Percentiles rank a stretch among this genome's conserved stretches.
phyloP scores from a whole-genome alignment of 2,888 invertebrate species.

The Andricus quercusramuli region DNA sequence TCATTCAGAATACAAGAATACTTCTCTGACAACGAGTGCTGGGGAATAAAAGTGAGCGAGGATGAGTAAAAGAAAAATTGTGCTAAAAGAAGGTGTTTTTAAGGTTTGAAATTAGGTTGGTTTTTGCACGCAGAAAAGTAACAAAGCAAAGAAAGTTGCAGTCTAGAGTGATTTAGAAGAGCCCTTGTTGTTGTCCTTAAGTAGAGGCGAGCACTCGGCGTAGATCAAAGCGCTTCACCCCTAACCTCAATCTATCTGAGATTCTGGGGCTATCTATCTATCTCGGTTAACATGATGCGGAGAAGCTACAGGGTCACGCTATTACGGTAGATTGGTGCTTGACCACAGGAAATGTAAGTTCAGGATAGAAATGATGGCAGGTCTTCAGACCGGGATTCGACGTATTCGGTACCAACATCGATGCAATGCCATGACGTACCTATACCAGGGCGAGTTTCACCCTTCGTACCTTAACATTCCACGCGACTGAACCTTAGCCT shows the following conservation, averaged over 20 bases:
- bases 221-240: slow-evolving; percentile 41
- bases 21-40: background rate
- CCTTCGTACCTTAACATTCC: slow-evolving; percentile 3
- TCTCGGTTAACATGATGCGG: slow-evolving; percentile 40
- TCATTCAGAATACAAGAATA: background rate
- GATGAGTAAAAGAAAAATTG: background rate
- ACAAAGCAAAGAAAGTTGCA: slow-evolving; percentile 6
- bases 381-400: slow-evolving; percentile 21
- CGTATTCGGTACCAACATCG: slow-evolving; percentile 3
- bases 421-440: background rate
- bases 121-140: slow-evolving; percentile 7
- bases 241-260: slow-evolving; percentile 41
- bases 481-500: slow-evolving; percentile 26
- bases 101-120: slow-evolving; percentile 8
- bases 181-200: slow-evolving; percentile 22
- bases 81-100: slow-evolving; percentile 1
- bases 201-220: slow-evolving; percentile 25
- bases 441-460: background rate
- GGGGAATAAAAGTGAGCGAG: background rate
- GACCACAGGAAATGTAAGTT: slow-evolving; percentile 36
- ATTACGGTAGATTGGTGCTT: slow-evolving; percentile 38
- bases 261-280: slow-evolving; percentile 10
- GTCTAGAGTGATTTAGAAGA: slow-evolving; percentile 7
- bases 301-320: slow-evolving; percentile 35
- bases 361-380: slow-evolving; percentile 39